Conservation (phyloP, 2,797 vertebrate genomes). For the Cuculus canorus region DNA sequence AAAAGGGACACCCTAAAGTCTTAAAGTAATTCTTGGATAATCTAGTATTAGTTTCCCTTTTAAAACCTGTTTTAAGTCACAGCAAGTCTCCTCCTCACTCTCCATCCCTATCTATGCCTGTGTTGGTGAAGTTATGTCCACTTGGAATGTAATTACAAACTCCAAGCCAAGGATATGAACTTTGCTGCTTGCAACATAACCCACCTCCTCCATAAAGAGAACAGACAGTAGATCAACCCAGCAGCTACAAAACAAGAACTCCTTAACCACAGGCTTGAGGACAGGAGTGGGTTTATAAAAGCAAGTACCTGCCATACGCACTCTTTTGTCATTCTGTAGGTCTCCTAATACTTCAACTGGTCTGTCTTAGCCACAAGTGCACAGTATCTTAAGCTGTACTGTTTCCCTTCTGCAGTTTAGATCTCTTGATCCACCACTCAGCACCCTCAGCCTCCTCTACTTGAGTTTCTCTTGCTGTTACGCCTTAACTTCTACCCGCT, state of each 20-base stretch:
- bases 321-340: neutral
- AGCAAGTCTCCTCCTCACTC: neutral
- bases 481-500: neutral
- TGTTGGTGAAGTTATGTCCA: neutral
- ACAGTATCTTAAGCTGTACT: neutral
- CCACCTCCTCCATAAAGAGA: neutral
- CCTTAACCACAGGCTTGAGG: neutral
- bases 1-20: neutral
- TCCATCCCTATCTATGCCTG: neutral
- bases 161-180: slow-evolving; percentile 33
- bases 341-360: neutral
- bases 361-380: neutral
- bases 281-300: neutral
- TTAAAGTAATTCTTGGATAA: neutral
- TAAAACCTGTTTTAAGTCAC: neutral
- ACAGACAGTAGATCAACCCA: neutral
- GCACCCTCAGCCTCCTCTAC: neutral
- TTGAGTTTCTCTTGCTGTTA: neutral
- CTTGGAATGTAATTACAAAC: slow-evolving; percentile 29
- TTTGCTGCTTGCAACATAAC: slow-evolving; percentile 43
- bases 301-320: neutral
- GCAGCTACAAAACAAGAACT: neutral
- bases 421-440: neutral
- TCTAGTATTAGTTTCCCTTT: neutral
- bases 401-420: neutral